Base-by-base conservation (phyloP, 1,140 invertebrate genomes). In the Cephus cinctus region DNA sequence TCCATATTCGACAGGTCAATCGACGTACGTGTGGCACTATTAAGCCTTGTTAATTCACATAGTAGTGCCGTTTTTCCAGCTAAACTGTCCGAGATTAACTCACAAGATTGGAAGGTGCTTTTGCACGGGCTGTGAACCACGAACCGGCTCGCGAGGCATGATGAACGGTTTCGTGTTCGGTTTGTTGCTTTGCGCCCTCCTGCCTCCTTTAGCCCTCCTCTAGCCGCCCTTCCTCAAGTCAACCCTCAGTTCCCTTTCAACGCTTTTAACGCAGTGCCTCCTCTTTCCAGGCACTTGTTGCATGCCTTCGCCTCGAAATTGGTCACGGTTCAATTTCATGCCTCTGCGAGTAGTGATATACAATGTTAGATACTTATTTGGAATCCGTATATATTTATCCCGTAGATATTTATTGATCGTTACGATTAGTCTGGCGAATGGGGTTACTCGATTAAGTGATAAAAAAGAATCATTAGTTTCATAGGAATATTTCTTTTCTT, bases 211-310 rank as follows among this genome's bases (percentile, higher is more conserved):
- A 43, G 16, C 41, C 35, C 25, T 36, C 51, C 50, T 47, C 44
- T 34, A 41, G 36, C 41, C 36, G 15, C 40, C 30, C 35, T 49
- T 46, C 31, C 48, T 35, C 40, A 39, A 18, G 2, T 12, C 27
- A 30, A 12, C 27, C 12, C 27, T 12, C 11, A 30, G 9, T 30
- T 12, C 40, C 53, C 50, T 59, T 59, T 48, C 50, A 43, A 2
- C 56, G 35, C 51, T 48, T 54, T 57, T 45, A 57, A 57, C 57
- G 52, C 36, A 47, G 35, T 54, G 43, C 51, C 57, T 62, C 52
- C 52, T 47, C 56, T 62, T 59, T 44, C 52, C 39, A 52, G 52
- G 52, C 60, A 62, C 60, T 62, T 62, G 60, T 62, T 62, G 60
- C 60, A 58, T 53, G 47, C 32, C 44, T 45, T 43, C 49, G 15